Evolutionary conservation across 2,113 vertebrate genomes (phyloP), one percentile per base, ranked within the genome.

Genomic region (Silurus glanis): DNA sequence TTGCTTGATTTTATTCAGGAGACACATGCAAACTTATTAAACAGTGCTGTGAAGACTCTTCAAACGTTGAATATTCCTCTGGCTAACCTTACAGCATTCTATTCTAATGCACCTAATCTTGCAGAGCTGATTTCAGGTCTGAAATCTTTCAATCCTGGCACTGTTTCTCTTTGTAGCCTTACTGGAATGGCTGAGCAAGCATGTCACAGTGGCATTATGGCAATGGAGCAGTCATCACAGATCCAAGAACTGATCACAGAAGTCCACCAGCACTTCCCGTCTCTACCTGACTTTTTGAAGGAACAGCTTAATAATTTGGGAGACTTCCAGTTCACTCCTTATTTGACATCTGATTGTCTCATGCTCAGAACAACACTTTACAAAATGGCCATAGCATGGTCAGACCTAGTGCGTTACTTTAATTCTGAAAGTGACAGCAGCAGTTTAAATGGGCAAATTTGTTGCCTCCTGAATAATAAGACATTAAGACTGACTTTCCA

Each of bases 81-180:
- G 59, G 14, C 64, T 45, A 94, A 95, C 56, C 61, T 93, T 0
- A 76, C 85, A 0, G 72, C 71, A 53, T 93, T 95, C 71, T 93
- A 95, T 85, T 92, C 90, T 17, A 56, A 92, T 28, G 84, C 88
- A 47, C 71, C 88, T 1, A 87, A 92, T 23, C 72, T 66, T 0
- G 5, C 5, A 8, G 47, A 58, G 58, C 55, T 94, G 9, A 85
- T 79, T 1, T 37, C 86, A 0, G 47, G 51, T 72, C 90, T 95
- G 2, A 88, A 49, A 88, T 4, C 12, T 0, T 85, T 90, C 37
- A 92, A 76, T 89, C 87, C 93, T 0, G 78, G 82, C 16, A 3
- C 92, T 4, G 7, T 95, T 6, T 92, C 92, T 0, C 87, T 95
- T 2, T 92, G 93, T 6, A 87, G 89, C 76, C 90, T 95, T 19